Conservation (phyloP, 2,888 invertebrate genomes). For the Formica aserva region DNA sequence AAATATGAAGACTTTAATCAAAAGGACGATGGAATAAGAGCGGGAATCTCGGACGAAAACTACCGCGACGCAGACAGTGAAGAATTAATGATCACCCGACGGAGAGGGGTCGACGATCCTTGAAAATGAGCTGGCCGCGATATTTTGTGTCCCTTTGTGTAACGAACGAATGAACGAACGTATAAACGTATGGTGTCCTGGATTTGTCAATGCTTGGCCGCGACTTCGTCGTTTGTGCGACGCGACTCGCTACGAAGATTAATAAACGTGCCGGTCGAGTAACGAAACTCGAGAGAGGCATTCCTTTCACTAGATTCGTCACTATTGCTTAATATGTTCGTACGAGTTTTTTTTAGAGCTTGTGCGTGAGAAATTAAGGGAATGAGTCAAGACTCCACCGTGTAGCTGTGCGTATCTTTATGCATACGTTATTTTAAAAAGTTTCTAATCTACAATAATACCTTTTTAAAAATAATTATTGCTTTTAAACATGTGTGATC, state of each 20-base stretch:
- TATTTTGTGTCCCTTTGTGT: conserved; percentile 43
- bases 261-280: conserved; percentile 23
- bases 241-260: conserved; percentile 48
- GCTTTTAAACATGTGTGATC: neutral
- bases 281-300: conserved; percentile 18
- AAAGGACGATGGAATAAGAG: conserved; percentile 74
- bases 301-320: conserved; percentile 12
- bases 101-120: conserved; percentile 46
- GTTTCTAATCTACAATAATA: neutral
- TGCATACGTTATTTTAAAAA: neutral
- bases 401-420: neutral
- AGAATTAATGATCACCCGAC: conserved; percentile 67
- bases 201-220: conserved; percentile 36
- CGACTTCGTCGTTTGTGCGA: conserved; percentile 30
- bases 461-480: neutral
- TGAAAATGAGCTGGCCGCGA: conserved; percentile 49
- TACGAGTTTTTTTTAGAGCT: conserved; percentile 2
- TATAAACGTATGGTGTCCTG: conserved; percentile 12
- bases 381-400: neutral
- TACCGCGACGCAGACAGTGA: conserved; percentile 69
- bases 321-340: conserved; percentile 1
- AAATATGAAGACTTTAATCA: conserved; percentile 78
- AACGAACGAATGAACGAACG: conserved; percentile 25
- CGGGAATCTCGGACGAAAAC: conserved; percentile 61
- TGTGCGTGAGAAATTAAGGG: neutral